Evolutionary conservation across 2,888 invertebrate genomes (phyloP), one percentile per base, ranked within the genome.

Genomic region (Tuta absoluta): DNA sequence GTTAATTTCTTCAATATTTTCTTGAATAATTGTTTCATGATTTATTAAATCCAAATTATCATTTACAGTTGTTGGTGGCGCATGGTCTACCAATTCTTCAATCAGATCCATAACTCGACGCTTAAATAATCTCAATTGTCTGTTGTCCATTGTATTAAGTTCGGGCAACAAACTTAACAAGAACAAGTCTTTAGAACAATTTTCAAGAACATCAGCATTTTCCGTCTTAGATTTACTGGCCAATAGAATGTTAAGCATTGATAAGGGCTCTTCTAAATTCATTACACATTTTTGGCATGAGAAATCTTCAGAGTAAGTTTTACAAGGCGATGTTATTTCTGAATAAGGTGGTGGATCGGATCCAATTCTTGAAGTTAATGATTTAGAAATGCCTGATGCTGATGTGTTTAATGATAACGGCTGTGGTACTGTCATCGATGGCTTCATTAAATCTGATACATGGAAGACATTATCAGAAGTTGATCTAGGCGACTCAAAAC

Each of bases 131-230:
- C 56, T 24, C 28, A 56, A 8, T 24, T 56, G 56, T 28, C 7
- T 24, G 24, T 28, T n/a, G 12, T 10, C 23, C 56, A 56, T 41
- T 19, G 56, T n/a, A 56, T 63, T 63, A 8, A 63, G 56, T 23
- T 56, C 28, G 4, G 56, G 56, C 4, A 56, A 24, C 28, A 56
- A 33, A n/a, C 56, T 56, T 3, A 56, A n/a, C n/a, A 56, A 10
- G n/a, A 56, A 56, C 56, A 33, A 33, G 21, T 17, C 49, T 28
- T 56, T 56, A 0, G 28, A 33, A 24, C 7, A 33, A 17, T 33
- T 24, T 14, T 56, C 56, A 14, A 56, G 28, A n/a, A 4, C 56
- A 11, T 53, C 53, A 2, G 49, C 19, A 3, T 33, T 28, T 56
- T 56, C 56, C 1, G 23, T 49, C 21, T 17, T 19, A 10, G 17